These are phyloP conservation scores for Nemotelus nigrinus DNA, from an alignment of 2,888 invertebrate species.

Conservation along the genomic window DNA sequence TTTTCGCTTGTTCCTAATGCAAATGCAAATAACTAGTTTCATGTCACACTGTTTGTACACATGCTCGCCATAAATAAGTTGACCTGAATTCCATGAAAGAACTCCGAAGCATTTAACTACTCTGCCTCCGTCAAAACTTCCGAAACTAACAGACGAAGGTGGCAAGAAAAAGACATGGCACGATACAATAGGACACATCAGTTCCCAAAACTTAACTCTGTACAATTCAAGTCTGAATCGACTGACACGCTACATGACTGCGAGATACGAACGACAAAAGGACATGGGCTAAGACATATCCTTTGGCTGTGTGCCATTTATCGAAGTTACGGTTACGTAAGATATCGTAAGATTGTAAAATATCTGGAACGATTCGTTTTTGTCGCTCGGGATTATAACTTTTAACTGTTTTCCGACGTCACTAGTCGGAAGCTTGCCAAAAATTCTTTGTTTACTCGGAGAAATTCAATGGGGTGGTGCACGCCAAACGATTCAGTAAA, in stretches of 20 bases:
- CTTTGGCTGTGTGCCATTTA: slow-evolving; percentile 36
- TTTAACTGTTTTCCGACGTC: slow-evolving; percentile 36
- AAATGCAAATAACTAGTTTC: not conserved
- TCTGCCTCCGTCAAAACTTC: no score
- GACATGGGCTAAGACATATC: slow-evolving; percentile 38
- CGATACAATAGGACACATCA: slow-evolving; percentile 11
- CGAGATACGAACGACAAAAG: slow-evolving; percentile 15
- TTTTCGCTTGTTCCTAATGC: no score
- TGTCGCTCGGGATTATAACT: slow-evolving; percentile 28
- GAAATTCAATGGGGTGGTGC: not conserved
- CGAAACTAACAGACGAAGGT: not conserved
- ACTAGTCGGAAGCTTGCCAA: slow-evolving; percentile 36
- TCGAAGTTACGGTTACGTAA: slow-evolving; percentile 38
- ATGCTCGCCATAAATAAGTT: not conserved
- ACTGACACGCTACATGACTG: slow-evolving; percentile 36
- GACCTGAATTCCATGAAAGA: not conserved
- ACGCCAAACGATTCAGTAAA: no score
- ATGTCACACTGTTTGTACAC: not conserved
- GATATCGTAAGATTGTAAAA: slow-evolving; percentile 21
- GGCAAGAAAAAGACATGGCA: not conserved
- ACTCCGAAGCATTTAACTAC: not conserved
- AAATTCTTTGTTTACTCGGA: slow-evolving; percentile 35
- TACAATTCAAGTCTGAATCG: slow-evolving; percentile 4
- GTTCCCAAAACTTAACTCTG: not conserved
- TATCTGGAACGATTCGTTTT: slow-evolving; percentile 40